phyloP scores from a whole-genome alignment of 2,888 invertebrate species.

The Acrobasis consociella region DNA sequence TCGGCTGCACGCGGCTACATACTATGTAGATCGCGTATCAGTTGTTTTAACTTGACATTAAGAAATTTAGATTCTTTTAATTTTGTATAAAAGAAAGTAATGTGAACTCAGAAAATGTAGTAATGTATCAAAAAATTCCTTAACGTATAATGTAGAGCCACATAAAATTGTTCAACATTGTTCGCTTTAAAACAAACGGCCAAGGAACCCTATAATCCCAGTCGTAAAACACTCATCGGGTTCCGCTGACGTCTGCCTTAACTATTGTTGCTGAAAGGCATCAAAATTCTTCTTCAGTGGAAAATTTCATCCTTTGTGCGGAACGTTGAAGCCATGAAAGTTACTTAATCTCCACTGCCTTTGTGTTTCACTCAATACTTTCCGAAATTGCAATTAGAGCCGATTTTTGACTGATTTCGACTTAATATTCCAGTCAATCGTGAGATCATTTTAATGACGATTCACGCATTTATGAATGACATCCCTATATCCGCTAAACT shows the following conservation, averaged over 20 bases:
- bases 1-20: too few species aligned
- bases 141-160: neutral
- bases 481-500: too few species aligned
- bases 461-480: conserved; percentile 10
- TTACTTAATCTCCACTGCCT: conserved; percentile 69
- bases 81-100: too few species aligned
- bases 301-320: conserved; percentile 66
- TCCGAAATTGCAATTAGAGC: conserved; percentile 58
- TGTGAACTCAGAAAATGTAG: too few species aligned
- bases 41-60: too few species aligned
- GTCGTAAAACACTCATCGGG: conserved; percentile 60
- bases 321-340: conserved; percentile 65
- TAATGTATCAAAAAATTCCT: neutral
- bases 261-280: conserved; percentile 59
- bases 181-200: conserved; percentile 56
- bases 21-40: too few species aligned
- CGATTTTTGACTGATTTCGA: conserved; percentile 36
- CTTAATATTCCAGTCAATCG: conserved; percentile 6
- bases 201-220: conserved; percentile 53
- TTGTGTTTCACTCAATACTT: conserved; percentile 71
- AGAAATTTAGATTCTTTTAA: too few species aligned
- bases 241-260: conserved; percentile 50
- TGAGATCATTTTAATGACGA: conserved; percentile 3
- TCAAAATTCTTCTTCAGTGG: conserved; percentile 68
- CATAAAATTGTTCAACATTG: conserved; percentile 6